Evolutionary conservation across 2,888 invertebrate genomes (phyloP), one percentile per base, ranked within the genome.

Genomic region (Globia sparganii): DNA sequence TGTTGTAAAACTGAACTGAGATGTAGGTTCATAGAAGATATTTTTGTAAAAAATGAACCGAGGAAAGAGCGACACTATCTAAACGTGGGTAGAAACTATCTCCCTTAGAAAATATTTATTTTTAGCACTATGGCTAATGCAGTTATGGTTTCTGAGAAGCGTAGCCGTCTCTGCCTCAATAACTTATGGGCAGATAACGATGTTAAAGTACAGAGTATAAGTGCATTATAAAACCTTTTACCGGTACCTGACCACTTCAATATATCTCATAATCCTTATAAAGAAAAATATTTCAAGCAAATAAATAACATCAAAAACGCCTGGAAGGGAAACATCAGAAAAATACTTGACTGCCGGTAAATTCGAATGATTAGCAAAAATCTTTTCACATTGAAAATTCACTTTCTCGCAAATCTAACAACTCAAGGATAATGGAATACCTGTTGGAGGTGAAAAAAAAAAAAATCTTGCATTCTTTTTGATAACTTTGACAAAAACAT

Each of bases 401-500:
- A 59, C 53, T 74, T 66, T 65, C 34, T 59, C 25, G 9, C 21
- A 43, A 43, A 70, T 79, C 34, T 49, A 43, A 46, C 53, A 40
- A 31, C 3, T 68, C 71, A 34, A 43, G 25, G 9, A 62, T 61
- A 62, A 62, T 70, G 18, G 28, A 74, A 65, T n/a, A 53, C 71
- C 62, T 62, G 5, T 34, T 37, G 21, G 9, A 71, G 49, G 34
- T 49, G 31, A 37, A n/a, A 78, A 73, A 71, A 37, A 73, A 58
- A 62, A 34, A 6, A 1, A 11, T 59, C 15, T 53, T 53, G 5
- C 3, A 73, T 68, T 56, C 4, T 73, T 34, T 58, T 68, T 74
- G 13, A 61, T 43, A 66, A 84, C 53, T 75, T 75, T 56, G 72
- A 80, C 61, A 84, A 81, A 81, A 68, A 80, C 61, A 75, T 78